Base-by-base conservation (phyloP, 2,888 invertebrate species). In the Agrypnus murinus region DNA sequence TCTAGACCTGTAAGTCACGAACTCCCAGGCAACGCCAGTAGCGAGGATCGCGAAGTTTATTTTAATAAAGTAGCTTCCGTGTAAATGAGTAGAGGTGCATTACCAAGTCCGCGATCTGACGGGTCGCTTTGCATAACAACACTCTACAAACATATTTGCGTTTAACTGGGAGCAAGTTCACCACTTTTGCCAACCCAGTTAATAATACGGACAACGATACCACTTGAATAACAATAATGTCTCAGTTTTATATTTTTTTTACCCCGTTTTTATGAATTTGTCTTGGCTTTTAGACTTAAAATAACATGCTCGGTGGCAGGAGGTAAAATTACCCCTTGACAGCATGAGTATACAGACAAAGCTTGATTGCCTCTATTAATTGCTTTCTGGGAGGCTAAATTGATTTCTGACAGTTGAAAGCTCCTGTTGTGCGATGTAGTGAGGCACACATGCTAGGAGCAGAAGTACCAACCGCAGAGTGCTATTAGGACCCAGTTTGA, bases 361-460 rank as follows among this genome's bases (percentile, higher is more conserved):
- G 65, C 65, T 62, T 75, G 72, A 75, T 77, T 75, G 74, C 73
- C 66, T 65, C 69, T 69, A 77, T 74, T 75, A 75, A 77, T 75
- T 74, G 71, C 75, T 71, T 74, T 73, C 73, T 72, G 70, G 70
- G 72, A 63, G 65, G 59, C 58, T 68, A 75, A 77, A 77, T 77
- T 77, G 77, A 77, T 77, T 77, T 72, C 74, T 75, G 74, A 75
- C 75, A 75, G 74, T 65, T 73, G 72, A 75, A 74, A 71, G 75
- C 71, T 74, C 69, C 72, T 72, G 72, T 74, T 72, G 69, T 74
- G 71, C 71, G 53, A 58, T 68, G 69, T 57, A 70, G 68, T 69
- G 66, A 72, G 55, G 65, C 65, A 71, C 74, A 65, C 73, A 70
- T 73, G 73, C 70, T 67, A 66, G 48, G 64, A 73, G 58, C 73